Evolutionary conservation across 1,140 invertebrate genomes (phyloP).

Genomic region (Stratiolaelaps scimitus): DNA sequence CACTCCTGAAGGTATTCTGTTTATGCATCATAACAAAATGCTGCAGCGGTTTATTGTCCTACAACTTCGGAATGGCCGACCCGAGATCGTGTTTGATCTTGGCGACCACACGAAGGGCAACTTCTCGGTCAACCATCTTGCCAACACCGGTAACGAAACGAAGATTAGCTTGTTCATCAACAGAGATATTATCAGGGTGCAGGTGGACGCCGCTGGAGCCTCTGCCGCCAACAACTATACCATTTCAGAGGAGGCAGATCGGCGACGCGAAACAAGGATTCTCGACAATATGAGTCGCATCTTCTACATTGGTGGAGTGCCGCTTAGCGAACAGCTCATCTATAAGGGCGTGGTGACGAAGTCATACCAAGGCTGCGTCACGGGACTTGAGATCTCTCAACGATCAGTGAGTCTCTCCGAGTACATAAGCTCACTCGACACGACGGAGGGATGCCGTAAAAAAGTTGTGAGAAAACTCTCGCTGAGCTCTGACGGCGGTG

Average conservation of each 20-base stretch:
- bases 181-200: not conserved
- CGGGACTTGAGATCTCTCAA: not conserved
- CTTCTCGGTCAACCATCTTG: slow-evolving; percentile 8
- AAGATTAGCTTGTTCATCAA: not conserved
- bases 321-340: slow-evolving; percentile 1
- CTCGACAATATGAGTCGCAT: not conserved
- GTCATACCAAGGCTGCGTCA: slow-evolving; percentile 4
- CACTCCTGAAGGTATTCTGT: slow-evolving; percentile 10
- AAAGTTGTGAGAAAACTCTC: slow-evolving; percentile 13
- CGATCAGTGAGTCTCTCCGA: not conserved
- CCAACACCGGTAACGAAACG: slow-evolving; percentile 8
- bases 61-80: slow-evolving; percentile 11
- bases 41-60: slow-evolving; percentile 3
- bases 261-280: not conserved
- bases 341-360: slow-evolving; percentile 2
- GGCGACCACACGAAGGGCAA: not conserved
- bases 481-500: not conserved
- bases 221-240: not conserved
- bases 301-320: slow-evolving; percentile 6
- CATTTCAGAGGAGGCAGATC: not conserved
- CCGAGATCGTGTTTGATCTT: slow-evolving; percentile 8
- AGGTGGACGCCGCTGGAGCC: not conserved
- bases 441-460: not conserved
- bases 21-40: not conserved
- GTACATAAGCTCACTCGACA: not conserved